A percentile compares a stretch with the other conserved stretches of the same genome.
Evolutionary conservation across 2,113 vertebrate genomes (phyloP).

Genomic region (Rousettus leschenaultii): DNA sequence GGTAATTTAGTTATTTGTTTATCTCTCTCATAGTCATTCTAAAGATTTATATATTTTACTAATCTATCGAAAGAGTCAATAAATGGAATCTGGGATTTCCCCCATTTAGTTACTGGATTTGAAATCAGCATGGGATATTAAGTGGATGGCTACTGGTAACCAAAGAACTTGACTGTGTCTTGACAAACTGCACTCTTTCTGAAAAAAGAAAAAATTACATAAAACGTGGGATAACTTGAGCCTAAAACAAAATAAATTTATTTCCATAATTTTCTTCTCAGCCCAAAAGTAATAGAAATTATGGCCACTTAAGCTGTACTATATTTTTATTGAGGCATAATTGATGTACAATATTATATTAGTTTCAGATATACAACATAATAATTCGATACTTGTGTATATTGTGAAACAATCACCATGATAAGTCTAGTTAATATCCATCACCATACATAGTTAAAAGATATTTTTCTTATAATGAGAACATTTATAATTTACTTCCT

Average conservation of each 20-base stretch:
- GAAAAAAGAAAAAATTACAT: neutral
- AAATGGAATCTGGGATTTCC: neutral
- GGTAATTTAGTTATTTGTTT: neutral
- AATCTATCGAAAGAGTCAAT: neutral
- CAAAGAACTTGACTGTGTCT: neutral
- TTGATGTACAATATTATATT: too few relatives aligned
- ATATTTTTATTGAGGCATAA: neutral
- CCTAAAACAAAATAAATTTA: neutral
- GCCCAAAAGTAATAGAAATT: neutral
- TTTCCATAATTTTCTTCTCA: neutral
- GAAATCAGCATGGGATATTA: neutral
- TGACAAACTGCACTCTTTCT: neutral
- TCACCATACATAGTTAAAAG: too few relatives aligned
- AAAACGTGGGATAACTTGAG: neutral
- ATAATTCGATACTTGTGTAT: too few relatives aligned
- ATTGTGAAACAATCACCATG: too few relatives aligned
- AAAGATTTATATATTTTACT: neutral
- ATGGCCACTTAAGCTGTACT: neutral
- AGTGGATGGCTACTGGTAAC: neutral
- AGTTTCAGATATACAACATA: too few relatives aligned
- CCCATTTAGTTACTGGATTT: neutral
- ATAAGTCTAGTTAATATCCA: too few relatives aligned
- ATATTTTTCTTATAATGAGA: too few relatives aligned
- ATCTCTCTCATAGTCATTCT: neutral
- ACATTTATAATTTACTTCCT: too few relatives aligned